Evolutionary conservation across 2,888 invertebrate species (phyloP).

Genomic region (Agrilus cyanescens): DNA sequence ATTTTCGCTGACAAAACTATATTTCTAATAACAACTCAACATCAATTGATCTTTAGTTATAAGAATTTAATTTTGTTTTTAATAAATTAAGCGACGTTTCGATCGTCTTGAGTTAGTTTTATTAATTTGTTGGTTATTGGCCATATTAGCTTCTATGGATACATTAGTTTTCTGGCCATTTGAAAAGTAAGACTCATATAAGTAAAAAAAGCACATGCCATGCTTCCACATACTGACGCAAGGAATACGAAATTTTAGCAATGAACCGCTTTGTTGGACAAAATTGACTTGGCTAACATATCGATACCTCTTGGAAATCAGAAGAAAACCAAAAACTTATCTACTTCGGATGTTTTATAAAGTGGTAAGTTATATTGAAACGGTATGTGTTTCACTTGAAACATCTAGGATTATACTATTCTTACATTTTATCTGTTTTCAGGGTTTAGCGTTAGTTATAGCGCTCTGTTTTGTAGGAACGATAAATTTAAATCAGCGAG

Average conservation of each 20-base stretch:
- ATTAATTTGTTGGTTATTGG: too few relatives aligned
- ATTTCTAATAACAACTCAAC: too few relatives aligned
- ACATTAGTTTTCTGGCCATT: too few relatives aligned
- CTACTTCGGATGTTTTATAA: constrained; percentile 67
- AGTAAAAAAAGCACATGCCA: too few relatives aligned
- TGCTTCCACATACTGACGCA: too few relatives aligned
- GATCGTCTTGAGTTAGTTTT: too few relatives aligned
- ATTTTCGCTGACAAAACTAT: too few relatives aligned
- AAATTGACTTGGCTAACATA: constrained; percentile 67
- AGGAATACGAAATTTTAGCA: constrained; percentile 30
- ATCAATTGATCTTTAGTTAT: too few relatives aligned
- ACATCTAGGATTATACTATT: not conserved
- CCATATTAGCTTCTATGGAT: too few relatives aligned
- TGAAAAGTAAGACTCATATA: too few relatives aligned
- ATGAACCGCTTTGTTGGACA: constrained; percentile 54
- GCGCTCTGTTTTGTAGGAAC: constrained; percentile 78
- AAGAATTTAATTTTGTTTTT: too few relatives aligned
- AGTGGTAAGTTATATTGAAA: constrained; percentile 46
- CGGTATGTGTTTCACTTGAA: not conserved
- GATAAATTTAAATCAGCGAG: constrained; percentile 58
- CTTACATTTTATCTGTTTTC: constrained; percentile 16
- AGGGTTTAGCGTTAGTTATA: constrained; percentile 63
- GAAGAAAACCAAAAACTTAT: constrained; percentile 74
- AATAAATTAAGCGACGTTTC: too few relatives aligned
- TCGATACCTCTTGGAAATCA: constrained; percentile 58